Evolutionary conservation across 2,888 invertebrate species (phyloP), one percentile per base, ranked within the genome.

Genomic region (Pyralis farinalis): DNA sequence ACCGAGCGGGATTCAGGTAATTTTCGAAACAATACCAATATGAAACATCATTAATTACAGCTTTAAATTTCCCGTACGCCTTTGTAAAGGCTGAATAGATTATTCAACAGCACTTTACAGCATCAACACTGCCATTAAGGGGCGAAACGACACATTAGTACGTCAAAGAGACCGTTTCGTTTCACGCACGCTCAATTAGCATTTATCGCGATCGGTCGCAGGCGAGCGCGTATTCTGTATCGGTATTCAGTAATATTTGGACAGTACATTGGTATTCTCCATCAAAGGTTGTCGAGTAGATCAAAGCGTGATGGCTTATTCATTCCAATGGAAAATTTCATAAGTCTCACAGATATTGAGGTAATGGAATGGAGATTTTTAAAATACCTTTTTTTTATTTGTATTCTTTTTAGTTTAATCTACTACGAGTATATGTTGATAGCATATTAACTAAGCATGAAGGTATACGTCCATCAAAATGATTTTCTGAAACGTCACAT

Each of bases 251-350:
- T 16, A 3, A 16, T 4, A 16, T 16, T 16, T 4, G 2, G 16
- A 4, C 4, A 2, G 53, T 66, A 74, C 65, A 62, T 55, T 44
- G 64, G 49, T 80, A 71, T 73, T 71, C 71, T 66, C 70, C 63
- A 55, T 61, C 71, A 73, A 73, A 75, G 74, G n/a, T n/a, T n/a
- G 70, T 70, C 64, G 63, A 54, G 51, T 44, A 46, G 74, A 82
- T 85, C 82, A 84, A 83, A 84, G 84, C 16, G n/a, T n/a, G 69
- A 68, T 73, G 59, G 72, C 68, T 73, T 71, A 73, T 74, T 71
- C 75, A 76, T 80, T 74, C 71, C 63, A 70, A 69, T 69, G 71
- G 71, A 72, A 73, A 71, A 75, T 67, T 58, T 68, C 29, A 34
- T 16, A 20, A 10, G 11, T 11, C 10, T 29, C 29, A 20, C 28